phyloP scores from a whole-genome alignment of 35 echinoderm and acorn worm species.

The Lytechinus pictus region DNA sequence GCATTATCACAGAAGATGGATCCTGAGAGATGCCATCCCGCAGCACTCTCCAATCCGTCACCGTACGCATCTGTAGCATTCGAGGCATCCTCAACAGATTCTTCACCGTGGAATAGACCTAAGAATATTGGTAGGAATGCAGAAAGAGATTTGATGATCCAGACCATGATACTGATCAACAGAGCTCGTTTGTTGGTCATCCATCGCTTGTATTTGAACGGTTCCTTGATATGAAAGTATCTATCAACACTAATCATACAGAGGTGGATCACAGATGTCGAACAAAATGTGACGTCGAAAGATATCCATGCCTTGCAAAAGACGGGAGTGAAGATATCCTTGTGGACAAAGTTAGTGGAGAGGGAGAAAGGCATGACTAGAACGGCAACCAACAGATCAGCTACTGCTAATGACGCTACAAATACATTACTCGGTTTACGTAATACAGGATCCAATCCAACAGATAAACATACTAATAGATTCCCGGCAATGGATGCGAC shows the following conservation, averaged over 20 bases:
- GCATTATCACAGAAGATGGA: background rate
- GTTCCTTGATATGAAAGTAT: conserved; percentile 49
- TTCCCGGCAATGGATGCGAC: conserved; percentile 42
- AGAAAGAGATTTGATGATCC: background rate
- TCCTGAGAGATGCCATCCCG: background rate
- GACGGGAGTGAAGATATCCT: background rate
- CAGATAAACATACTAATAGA: conserved; percentile 42
- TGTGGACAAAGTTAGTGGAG: background rate
- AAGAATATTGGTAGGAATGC: background rate
- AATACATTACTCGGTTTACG: conserved; percentile 23
- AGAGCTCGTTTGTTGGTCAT: conserved; percentile 21
- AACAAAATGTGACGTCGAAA: conserved; percentile 25
- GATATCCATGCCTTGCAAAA: conserved; percentile 52
- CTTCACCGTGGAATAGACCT: background rate
- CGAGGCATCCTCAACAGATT: too few relatives aligned
- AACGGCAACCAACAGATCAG: conserved; percentile 11
- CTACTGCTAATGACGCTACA: background rate
- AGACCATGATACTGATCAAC: background rate
- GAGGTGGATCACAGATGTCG: conserved; percentile 35
- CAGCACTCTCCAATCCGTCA: background rate
- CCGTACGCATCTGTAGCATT: background rate
- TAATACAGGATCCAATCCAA: background rate
- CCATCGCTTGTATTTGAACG: conserved; percentile 15
- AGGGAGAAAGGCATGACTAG: conserved; percentile 41
- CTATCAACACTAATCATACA: conserved; percentile 50